A percentile compares a stretch with the other conserved stretches of the same genome.
phyloP scores from a whole-genome alignment of 2,888 invertebrate genomes.

The Ochropleura plecta region DNA sequence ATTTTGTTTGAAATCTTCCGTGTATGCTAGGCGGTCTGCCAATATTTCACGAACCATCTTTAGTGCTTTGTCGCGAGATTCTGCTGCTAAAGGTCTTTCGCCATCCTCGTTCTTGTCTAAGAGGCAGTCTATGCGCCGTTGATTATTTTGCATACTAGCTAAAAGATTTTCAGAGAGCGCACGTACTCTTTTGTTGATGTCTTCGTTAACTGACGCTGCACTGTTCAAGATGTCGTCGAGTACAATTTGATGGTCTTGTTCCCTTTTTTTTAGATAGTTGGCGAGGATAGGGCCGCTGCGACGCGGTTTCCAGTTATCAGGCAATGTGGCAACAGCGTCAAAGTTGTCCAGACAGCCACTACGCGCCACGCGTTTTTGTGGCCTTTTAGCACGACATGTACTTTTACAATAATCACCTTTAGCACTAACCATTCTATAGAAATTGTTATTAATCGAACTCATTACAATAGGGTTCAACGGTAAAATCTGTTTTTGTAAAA shows the following conservation, averaged over 20 bases:
- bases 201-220: slow-evolving; percentile 72
- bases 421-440: neutral
- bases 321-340: slow-evolving; percentile 80
- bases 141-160: slow-evolving; percentile 74
- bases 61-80: slow-evolving; percentile 69
- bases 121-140: slow-evolving; percentile 75
- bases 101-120: slow-evolving; percentile 64
- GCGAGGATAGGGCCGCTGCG: slow-evolving; percentile 77
- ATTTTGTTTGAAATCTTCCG: slow-evolving; percentile 75
- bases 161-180: slow-evolving; percentile 75
- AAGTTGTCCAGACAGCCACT: slow-evolving; percentile 78
- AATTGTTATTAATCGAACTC: neutral
- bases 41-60: slow-evolving; percentile 70
- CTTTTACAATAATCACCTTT: slow-evolving; percentile 1
- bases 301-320: slow-evolving; percentile 78
- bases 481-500: slow-evolving; percentile 6
- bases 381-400: slow-evolving; percentile 9
- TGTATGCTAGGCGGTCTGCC: slow-evolving; percentile 69
- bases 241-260: slow-evolving; percentile 72
- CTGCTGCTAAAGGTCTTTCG: slow-evolving; percentile 52
- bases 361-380: slow-evolving; percentile 60
- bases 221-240: slow-evolving; percentile 68
- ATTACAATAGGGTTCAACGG: neutral
- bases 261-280: slow-evolving; percentile 78
- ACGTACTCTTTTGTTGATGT: slow-evolving; percentile 76